Percentiles rank a stretch among this genome's conserved stretches.
These are phyloP conservation scores for Xiphydria camelus DNA, from an alignment of 2,888 invertebrate species.

Conservation along the genomic window DNA sequence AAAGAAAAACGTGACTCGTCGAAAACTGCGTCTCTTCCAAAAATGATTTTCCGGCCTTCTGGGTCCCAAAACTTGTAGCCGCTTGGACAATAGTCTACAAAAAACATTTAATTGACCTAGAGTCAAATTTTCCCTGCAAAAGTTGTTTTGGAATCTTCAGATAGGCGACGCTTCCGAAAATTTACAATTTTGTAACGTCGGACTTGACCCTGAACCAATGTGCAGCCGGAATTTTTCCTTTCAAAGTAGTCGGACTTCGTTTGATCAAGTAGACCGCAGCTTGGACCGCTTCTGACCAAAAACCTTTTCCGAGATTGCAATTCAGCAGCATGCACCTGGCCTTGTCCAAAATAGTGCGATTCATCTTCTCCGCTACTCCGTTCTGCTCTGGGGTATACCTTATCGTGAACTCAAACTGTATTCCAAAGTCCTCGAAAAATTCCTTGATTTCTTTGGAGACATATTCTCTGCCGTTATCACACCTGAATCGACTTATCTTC, in stretches of 20 bases:
- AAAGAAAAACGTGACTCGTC: slow-evolving; percentile 24
- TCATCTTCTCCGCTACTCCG: slow-evolving; percentile 35
- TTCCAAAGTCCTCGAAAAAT: slow-evolving; percentile 28
- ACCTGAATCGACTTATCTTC: slow-evolving; percentile 28
- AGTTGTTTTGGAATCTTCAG: slow-evolving; percentile 25
- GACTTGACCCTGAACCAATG: slow-evolving; percentile 29
- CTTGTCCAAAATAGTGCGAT: slow-evolving; percentile 44
- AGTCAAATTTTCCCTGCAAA: slow-evolving; percentile 28
- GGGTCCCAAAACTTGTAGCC: slow-evolving; percentile 31
- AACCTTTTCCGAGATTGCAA: slow-evolving; percentile 37
- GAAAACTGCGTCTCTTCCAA: slow-evolving; percentile 33
- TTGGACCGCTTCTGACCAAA: slow-evolving; percentile 44
- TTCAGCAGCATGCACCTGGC: slow-evolving; percentile 43
- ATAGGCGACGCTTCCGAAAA: slow-evolving; percentile 30
- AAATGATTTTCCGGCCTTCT: slow-evolving; percentile 21
- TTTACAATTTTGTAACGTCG: slow-evolving; percentile 24
- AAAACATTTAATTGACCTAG: slow-evolving; percentile 21
- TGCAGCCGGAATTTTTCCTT: slow-evolving; percentile 26
- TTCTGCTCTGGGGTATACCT: slow-evolving; percentile 38
- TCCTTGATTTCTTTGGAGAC: slow-evolving; percentile 27
- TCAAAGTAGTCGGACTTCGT: slow-evolving; percentile 26
- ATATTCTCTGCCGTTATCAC: slow-evolving; percentile 35
- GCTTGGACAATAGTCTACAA: slow-evolving; percentile 31
- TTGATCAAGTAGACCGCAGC: slow-evolving; percentile 33
- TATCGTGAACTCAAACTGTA: slow-evolving; percentile 31